These are phyloP conservation scores for Teleogryllus occipitalis DNA, from an alignment of 1,140 invertebrate species.

Conservation along the genomic window DNA sequence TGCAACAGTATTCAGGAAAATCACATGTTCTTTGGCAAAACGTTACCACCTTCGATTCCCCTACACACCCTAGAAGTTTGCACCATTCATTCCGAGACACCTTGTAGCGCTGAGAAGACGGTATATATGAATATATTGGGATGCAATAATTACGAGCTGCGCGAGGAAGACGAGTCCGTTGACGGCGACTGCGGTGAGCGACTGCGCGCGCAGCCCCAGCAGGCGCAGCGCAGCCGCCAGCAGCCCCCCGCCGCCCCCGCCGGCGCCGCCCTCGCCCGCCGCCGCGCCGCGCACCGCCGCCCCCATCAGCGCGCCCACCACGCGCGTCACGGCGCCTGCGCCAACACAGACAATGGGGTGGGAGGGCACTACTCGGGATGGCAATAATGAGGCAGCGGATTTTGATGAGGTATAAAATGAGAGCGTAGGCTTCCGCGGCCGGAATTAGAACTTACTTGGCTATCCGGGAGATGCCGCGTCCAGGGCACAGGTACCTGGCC, in stretches of 20 bases:
- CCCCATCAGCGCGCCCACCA: constrained; percentile 20
- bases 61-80: too few species aligned
- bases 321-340: constrained; percentile 12
- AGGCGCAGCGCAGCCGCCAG: constrained; percentile 61
- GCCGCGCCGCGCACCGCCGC: constrained; percentile 18
- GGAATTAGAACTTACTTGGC: too few species aligned
- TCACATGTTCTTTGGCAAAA: too few species aligned
- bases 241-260: constrained; percentile 33
- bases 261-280: constrained; percentile 19
- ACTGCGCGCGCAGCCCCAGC: constrained; percentile 61
- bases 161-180: constrained; percentile 75
- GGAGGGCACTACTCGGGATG: too few species aligned
- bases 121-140: constrained; percentile 32
- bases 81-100: neutral
- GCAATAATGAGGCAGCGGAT: too few species aligned
- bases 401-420: too few species aligned
- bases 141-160: constrained; percentile 55
- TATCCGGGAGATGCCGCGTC: too few species aligned
- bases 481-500: too few species aligned
- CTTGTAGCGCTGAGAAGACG: constrained; percentile 33
- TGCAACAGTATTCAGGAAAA: too few species aligned
- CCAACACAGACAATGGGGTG: neutral
- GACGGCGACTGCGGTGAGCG: constrained; percentile 66
- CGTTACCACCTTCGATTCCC: too few species aligned
- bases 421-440: too few species aligned